Base-by-base conservation (phyloP, 2,888 invertebrate species). In the Leptinotarsa haldemani region DNA sequence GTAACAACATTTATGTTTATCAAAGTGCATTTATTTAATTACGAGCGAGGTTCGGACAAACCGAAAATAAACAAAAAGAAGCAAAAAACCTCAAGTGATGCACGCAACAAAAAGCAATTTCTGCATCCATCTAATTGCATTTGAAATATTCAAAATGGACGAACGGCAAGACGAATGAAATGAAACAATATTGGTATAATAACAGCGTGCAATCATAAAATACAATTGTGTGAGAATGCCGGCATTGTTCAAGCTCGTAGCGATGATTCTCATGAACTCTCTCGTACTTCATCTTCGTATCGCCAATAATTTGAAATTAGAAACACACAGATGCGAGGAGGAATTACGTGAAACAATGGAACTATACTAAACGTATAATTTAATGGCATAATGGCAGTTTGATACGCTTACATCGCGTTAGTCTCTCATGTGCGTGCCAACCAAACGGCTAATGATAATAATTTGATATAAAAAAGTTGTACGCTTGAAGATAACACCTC, bases 251-350 rank as follows among this genome's bases (percentile, higher is more conserved):
- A 15, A 4, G n/a, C 18, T 61, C 40, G 20, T 5, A 56, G 61
- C 16, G 30, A 61, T 61, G 61, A 61, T 61, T 61, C 61, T 40
- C 61, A 61, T 40, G 61, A 61, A 61, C 61, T 61, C 61, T 61
- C 61, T 25, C 16, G 61, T 30, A 61, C 61, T 61, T 61, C 61
- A n/a, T 61, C 61, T 61, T 61, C 18, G 4, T 40, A 61, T 40
- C 61, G 61, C 61, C 61, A 40, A 61, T 30, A 61, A 61, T 61
- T 61, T 40, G n/a, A 40, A 61, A 61, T 61, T 61, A 61, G 61
- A 61, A 61, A 61, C 56, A 61, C 40, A 61, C 61, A 61, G 56
- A 61, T 61, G 40, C 61, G 61, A 61, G 61, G 30, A 61, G 61
- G 61, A 61, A 61, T 61, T 40, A 61, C 61, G 18, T 40, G 61